A percentile compares a stretch with the other conserved stretches of the same genome.
phyloP scores from a whole-genome alignment of 2,888 invertebrate genomes.

The Apamea crenata region DNA sequence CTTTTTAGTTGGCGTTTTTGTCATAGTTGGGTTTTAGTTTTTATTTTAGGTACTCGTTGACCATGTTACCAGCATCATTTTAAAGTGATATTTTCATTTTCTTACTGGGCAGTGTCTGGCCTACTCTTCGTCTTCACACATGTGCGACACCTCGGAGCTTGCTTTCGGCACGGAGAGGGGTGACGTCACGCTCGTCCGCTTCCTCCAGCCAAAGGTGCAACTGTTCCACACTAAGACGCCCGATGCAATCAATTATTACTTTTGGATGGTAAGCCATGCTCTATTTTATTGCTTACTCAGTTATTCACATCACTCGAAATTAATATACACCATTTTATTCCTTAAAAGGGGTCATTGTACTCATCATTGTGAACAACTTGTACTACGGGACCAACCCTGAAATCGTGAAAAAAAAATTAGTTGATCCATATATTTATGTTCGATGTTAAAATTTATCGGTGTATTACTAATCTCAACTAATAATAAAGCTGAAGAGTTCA shows the following conservation, averaged over 20 bases:
- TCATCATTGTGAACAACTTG: too few relatives aligned
- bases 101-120: slow-evolving; percentile 79
- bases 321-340: too few relatives aligned
- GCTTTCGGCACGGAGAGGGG: slow-evolving; percentile 91
- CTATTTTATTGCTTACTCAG: neutral
- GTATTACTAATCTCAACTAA: too few relatives aligned
- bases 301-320: neutral
- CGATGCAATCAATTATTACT: slow-evolving; percentile 90
- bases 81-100: neutral
- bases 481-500: too few relatives aligned
- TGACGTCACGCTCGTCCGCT: slow-evolving; percentile 86
- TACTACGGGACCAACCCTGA: too few relatives aligned
- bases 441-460: too few relatives aligned
- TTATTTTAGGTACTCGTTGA: neutral
- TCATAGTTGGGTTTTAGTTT: too few relatives aligned
- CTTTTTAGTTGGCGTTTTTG: too few relatives aligned
- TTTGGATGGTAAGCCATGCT: slow-evolving; percentile 88
- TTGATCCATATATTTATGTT: too few relatives aligned
- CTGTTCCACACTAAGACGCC: slow-evolving; percentile 88
- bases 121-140: slow-evolving; percentile 77
- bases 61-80: neutral
- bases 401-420: too few relatives aligned
- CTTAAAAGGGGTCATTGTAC: too few relatives aligned
- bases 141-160: slow-evolving; percentile 79
- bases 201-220: slow-evolving; percentile 88